Evolutionary conservation across 2,797 vertebrate genomes (phyloP), one percentile per base, ranked within the genome.

Genomic region (Macropodus opercularis): DNA sequence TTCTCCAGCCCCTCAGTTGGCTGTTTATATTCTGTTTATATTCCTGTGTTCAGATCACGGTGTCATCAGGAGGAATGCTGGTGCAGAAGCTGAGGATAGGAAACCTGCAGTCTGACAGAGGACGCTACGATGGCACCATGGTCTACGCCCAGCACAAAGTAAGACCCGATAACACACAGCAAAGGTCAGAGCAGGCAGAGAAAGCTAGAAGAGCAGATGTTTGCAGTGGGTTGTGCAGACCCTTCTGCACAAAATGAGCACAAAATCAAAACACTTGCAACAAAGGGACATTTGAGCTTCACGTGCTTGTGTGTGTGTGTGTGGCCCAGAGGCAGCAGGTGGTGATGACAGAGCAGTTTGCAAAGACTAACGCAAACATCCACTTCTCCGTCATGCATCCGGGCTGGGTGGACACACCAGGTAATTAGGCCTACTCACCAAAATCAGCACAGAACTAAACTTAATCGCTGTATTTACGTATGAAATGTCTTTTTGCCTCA

Each of bases 121-220:
- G 92, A 0, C 86, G 84, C 70, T 94, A 88, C 3, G 90, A 93
- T 3, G 89, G 91, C 58, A 87, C 92, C 74, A 92, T 93, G 91
- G 92, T 93, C 60, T 93, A 92, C n/a, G 92, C 93, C 56, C 93
- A 93, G 77, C 91, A 94, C 85, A 94, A 94, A 82, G 93, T 91
- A 85, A 68, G 78, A 43, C 2, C 35, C 41, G 18, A 39, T 31
- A 10, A 42, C 13, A 34, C 27, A 17, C 21, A 5, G 11, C 40
- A 35, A 43, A 6, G 8, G 2, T 8, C 4, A 3, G 6, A n/a
- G 15, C n/a, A n/a, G n/a, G n/a, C n/a, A n/a, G n/a, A n/a, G n/a
- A n/a, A n/a, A n/a, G n/a, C n/a, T n/a, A n/a, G n/a, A n/a, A n/a
- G n/a, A n/a, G n/a, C n/a, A n/a, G n/a, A n/a, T n/a, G n/a, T n/a